phyloP scores from a whole-genome alignment of 2,797 vertebrate genomes.

The Galaxias olidus region DNA sequence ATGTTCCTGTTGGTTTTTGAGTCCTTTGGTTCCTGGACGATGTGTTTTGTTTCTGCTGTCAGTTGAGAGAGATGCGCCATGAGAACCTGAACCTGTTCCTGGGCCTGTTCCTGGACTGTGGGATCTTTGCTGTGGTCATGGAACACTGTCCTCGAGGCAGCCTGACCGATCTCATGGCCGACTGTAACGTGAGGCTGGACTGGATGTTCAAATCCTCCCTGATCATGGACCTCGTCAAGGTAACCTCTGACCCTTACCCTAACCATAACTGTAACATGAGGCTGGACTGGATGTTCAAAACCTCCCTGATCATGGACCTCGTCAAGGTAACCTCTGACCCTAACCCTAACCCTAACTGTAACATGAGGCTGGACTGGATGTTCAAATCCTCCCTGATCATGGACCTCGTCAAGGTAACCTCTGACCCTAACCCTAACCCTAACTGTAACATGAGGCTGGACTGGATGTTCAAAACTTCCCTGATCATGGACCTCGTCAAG shows the following conservation, averaged over 20 bases:
- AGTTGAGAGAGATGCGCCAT: conserved; percentile 76
- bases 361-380: too few relatives aligned
- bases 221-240: conserved; percentile 60
- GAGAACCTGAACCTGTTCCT: conserved; percentile 80
- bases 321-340: too few relatives aligned
- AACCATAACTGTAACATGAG: too few relatives aligned
- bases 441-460: too few relatives aligned
- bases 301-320: too few relatives aligned
- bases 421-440: too few relatives aligned
- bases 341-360: too few relatives aligned
- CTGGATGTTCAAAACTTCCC: too few relatives aligned
- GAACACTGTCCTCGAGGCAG: conserved; percentile 77
- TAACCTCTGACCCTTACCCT: neutral
- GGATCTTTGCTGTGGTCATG: conserved; percentile 72
- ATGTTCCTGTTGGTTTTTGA: neutral
- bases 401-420: too few relatives aligned
- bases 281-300: too few relatives aligned
- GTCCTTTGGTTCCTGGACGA: neutral
- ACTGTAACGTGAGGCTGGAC: conserved; percentile 78
- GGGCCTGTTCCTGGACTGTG: conserved; percentile 73
- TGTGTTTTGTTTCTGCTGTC: neutral
- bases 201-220: conserved; percentile 85
- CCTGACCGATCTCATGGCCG: conserved; percentile 76
- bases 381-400: too few relatives aligned
- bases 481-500: too few relatives aligned